Evolutionary conservation across 2,888 invertebrate species (phyloP).

Genomic region (Microctonus hyperodae): DNA sequence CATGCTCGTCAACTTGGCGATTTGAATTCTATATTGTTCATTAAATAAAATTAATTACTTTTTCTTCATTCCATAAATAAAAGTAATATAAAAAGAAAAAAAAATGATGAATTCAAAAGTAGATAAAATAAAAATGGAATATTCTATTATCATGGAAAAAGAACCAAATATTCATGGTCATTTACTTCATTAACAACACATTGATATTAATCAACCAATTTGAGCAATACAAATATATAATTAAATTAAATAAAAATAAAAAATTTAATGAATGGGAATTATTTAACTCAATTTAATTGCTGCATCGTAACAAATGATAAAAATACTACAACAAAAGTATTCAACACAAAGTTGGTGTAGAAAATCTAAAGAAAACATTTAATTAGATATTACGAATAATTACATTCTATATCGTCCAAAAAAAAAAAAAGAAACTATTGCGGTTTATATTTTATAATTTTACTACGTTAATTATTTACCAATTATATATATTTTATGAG

Average conservation of each 20-base stretch:
- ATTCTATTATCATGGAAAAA: background rate
- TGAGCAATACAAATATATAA: constrained; percentile 43
- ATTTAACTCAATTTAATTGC: constrained; percentile 42
- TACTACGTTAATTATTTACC: constrained; percentile 55
- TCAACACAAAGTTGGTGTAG: constrained; percentile 45
- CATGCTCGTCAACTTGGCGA: background rate
- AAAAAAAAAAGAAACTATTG: constrained; percentile 42
- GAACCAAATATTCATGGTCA: background rate
- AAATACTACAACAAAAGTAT: constrained; percentile 40
- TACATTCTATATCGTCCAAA: constrained; percentile 46
- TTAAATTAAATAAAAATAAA: background rate
- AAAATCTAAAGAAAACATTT: constrained; percentile 30
- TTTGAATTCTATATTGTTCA: background rate
- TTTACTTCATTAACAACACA: background rate
- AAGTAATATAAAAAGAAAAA: background rate
- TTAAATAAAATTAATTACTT: background rate
- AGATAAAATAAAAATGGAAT: constrained; percentile 1
- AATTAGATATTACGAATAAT: constrained; percentile 37
- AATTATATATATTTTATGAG: constrained; percentile 58
- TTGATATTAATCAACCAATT: constrained; percentile 35
- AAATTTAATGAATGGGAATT: constrained; percentile 26
- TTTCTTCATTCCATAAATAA: background rate
- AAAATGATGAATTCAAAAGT: background rate
- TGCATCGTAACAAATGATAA: constrained; percentile 44
- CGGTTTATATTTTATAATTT: constrained; percentile 60